Evolutionary conservation across 2,797 vertebrate species (phyloP).

Genomic region (Alca torda): DNA sequence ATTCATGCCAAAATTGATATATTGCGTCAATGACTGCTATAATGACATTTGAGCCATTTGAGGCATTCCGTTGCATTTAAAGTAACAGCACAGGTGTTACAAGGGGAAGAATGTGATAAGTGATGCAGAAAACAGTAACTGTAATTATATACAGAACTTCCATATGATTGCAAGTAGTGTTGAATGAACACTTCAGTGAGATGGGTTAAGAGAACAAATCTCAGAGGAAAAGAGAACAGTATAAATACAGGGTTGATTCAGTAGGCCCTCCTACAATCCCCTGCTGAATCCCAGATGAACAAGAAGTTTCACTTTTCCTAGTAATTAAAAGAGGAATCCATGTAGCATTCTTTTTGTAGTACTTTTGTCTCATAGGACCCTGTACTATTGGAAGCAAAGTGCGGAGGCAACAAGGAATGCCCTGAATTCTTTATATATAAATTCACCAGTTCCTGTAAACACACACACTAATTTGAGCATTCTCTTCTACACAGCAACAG

Average conservation of each 20-base stretch:
- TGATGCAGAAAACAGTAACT: neutral
- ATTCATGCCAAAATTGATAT: neutral
- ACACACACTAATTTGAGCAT: neutral
- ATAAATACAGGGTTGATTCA: neutral
- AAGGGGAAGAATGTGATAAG: neutral
- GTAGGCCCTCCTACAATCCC: neutral
- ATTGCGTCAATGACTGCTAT: neutral
- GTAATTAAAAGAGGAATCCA: constrained; percentile 12
- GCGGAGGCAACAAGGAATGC: neutral
- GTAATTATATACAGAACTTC: neutral
- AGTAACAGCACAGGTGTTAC: neutral
- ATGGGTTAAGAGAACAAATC: neutral
- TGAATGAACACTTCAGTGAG: neutral
- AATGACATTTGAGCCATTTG: neutral
- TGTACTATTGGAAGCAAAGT: neutral
- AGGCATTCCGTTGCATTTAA: neutral
- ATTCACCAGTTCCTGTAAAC: neutral
- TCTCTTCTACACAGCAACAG: neutral
- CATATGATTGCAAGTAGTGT: neutral
- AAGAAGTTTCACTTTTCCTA: neutral
- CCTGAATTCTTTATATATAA: neutral
- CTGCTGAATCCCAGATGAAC: neutral
- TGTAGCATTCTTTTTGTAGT: neutral
- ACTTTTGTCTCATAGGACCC: neutral
- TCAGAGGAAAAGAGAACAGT: neutral